Percentiles rank a stretch among this genome's conserved stretches.
phyloP scores from a whole-genome alignment of 2,113 vertebrate species.

The Gasterosteus nipponicus region DNA sequence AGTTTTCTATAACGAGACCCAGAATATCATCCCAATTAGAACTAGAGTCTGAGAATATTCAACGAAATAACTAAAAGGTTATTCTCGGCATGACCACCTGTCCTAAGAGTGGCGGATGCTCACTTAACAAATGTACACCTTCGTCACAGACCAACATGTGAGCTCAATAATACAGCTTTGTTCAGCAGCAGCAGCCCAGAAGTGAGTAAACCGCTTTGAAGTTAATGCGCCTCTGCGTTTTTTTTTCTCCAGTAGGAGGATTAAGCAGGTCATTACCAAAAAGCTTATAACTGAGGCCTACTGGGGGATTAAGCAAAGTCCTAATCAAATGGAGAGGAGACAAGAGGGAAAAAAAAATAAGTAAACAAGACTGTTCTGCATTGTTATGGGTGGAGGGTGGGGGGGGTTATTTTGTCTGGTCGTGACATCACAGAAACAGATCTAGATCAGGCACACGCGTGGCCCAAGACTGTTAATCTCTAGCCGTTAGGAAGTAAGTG shows the following conservation, averaged over 20 bases:
- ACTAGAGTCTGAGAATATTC: not conserved
- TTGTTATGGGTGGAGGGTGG: not conserved
- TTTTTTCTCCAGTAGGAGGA: conserved; percentile 71
- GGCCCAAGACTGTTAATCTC: not conserved
- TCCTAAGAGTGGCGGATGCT: not conserved
- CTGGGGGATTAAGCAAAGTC: conserved; percentile 71
- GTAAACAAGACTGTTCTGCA: conserved; percentile 37
- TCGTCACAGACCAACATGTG: conserved; percentile 20
- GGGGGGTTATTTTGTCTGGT: conserved; percentile 1
- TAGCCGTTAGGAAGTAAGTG: too few relatives aligned
- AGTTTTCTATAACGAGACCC: not conserved
- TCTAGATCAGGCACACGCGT: not conserved
- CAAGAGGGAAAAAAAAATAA: conserved; percentile 18
- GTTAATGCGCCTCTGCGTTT: conserved; percentile 74
- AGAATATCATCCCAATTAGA: not conserved
- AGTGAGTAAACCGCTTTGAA: conserved; percentile 74
- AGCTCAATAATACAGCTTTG: conserved; percentile 44
- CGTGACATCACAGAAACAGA: not conserved
- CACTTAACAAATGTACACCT: conserved; percentile 5
- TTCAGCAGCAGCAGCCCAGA: conserved; percentile 53
- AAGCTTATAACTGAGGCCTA: conserved; percentile 70
- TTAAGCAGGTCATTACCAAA: conserved; percentile 80
- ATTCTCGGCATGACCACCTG: not conserved
- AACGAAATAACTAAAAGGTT: not conserved
- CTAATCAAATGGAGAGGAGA: conserved; percentile 65